These are phyloP conservation scores for Mastomys coucha DNA, from an alignment of 2,113 vertebrate species.

Conservation along the genomic window DNA sequence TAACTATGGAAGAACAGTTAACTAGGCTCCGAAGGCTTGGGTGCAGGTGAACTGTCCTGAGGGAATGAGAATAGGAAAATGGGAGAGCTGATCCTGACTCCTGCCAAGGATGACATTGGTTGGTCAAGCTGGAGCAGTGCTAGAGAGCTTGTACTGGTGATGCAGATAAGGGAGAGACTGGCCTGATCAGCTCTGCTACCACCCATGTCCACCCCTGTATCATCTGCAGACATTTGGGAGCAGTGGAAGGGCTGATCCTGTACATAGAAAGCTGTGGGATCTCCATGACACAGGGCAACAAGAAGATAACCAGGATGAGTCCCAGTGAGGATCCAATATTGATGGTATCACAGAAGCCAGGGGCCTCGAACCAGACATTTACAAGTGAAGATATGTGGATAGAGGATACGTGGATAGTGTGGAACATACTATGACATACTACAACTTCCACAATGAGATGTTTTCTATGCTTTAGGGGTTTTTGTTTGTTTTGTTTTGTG, in stretches of 20 bases:
- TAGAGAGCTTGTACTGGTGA: not conserved
- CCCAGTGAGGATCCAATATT: not conserved
- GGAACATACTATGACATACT: not conserved
- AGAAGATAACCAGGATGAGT: not conserved
- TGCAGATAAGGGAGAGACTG: not conserved
- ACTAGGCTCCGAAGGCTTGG: not conserved
- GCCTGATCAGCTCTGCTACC: not conserved
- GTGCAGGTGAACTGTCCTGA: not conserved
- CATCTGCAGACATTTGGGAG: not conserved
- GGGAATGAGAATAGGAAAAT: not conserved
- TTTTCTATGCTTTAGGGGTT: not conserved
- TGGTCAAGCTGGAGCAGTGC: not conserved
- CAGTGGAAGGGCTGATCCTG: not conserved
- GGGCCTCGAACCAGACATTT: not conserved
- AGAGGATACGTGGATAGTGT: too few species aligned
- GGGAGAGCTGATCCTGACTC: not conserved
- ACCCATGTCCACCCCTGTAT: not conserved
- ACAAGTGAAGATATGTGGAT: not conserved
- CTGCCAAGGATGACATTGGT: not conserved
- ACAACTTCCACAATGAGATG: not conserved
- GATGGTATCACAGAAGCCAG: not conserved
- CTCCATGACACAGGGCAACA: not conserved
- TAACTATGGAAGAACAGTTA: not conserved
- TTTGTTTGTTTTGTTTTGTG: not conserved
- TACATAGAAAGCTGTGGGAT: not conserved